A percentile compares a stretch with the other conserved stretches of the same genome.
phyloP scores from a whole-genome alignment of 2,113 vertebrate genomes.

The Chloebia gouldiae region DNA sequence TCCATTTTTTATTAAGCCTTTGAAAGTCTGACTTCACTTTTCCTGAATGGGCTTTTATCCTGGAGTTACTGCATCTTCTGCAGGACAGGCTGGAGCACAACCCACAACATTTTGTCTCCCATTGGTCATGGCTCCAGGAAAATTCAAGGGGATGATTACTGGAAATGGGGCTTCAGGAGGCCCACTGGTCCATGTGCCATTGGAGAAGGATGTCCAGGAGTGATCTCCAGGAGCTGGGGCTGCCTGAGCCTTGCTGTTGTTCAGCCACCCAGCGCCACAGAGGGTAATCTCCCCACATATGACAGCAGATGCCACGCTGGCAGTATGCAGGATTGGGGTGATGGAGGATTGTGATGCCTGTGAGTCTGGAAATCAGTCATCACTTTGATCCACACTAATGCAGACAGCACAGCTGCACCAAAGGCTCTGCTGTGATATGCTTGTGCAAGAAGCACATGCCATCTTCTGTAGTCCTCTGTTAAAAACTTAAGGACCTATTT shows the following conservation, averaged over 20 bases:
- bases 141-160: neutral
- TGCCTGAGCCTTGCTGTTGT: neutral
- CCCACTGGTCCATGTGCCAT: fast-evolving
- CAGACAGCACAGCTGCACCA: neutral
- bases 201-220: neutral
- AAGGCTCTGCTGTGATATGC: neutral
- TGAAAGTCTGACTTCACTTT: neutral
- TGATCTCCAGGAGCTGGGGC: neutral
- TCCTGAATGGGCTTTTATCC: neutral
- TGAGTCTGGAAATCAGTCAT: neutral
- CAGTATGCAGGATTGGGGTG: neutral
- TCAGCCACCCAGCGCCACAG: neutral
- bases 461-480: neutral
- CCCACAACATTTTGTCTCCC: fast-evolving
- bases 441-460: neutral
- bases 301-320: neutral
- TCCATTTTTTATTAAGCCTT: neutral
- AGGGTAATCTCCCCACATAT: neutral
- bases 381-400: neutral
- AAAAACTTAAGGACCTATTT: neutral
- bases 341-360: neutral
- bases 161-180: neutral
- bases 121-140: neutral
- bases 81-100: neutral
- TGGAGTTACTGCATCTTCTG: neutral